phyloP scores from a whole-genome alignment of 2,888 invertebrate species.

The Anagyrus pseudococci region DNA sequence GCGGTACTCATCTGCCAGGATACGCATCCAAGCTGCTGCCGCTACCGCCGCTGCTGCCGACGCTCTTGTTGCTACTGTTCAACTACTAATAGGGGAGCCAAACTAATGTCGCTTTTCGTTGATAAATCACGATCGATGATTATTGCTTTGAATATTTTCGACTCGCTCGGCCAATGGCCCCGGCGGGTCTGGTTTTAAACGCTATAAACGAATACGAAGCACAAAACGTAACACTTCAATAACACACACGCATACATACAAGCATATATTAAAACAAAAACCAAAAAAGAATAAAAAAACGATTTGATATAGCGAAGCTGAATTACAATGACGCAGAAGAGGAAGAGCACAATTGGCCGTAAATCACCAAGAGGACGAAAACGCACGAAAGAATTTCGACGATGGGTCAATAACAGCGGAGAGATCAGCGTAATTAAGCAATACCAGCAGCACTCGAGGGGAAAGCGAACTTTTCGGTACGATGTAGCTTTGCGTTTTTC shows the following conservation, averaged over 20 bases:
- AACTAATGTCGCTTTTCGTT: conserved; percentile 40
- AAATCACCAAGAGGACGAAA: conserved; percentile 15
- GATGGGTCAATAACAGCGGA: not conserved
- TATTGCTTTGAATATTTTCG: conserved; percentile 21
- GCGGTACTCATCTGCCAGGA: conserved; percentile 8
- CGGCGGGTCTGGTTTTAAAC: conserved; percentile 28
- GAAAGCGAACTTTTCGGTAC: not conserved
- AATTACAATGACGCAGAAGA: not conserved
- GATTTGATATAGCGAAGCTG: not conserved
- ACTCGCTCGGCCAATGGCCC: conserved; percentile 19
- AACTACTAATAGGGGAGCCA: conserved; percentile 33
- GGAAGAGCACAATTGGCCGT: conserved; percentile 9
- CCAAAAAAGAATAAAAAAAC: not conserved
- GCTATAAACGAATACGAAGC: conserved; percentile 17
- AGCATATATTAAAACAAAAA: conserved; percentile 10
- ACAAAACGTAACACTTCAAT: too few species aligned
- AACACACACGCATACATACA: too few species aligned
- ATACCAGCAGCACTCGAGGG: not conserved
- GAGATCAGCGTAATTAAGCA: not conserved
- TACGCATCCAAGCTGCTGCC: conserved; percentile 6
- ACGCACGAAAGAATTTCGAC: conserved; percentile 1
- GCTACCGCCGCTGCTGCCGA: conserved; percentile 14
- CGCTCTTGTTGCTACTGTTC: conserved; percentile 19
- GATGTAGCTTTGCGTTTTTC: conserved; percentile 3
- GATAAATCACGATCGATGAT: conserved; percentile 27